Percentiles rank a stretch among this genome's conserved stretches.
phyloP scores from a whole-genome alignment of 2,797 vertebrate species.

The Hipposideros larvatus region DNA sequence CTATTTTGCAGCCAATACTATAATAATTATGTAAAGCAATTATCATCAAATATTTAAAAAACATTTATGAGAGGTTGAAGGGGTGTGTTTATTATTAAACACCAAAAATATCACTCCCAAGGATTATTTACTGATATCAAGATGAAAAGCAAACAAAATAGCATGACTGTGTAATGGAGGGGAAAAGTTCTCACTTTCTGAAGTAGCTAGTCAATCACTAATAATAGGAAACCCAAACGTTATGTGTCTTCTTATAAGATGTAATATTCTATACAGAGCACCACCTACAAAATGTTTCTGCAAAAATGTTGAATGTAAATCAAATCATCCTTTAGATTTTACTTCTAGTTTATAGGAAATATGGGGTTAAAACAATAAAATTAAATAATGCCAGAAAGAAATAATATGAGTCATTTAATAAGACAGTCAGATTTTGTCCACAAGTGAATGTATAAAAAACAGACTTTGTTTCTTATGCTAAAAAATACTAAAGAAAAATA shows the following conservation, averaged over 20 bases:
- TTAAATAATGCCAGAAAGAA: not conserved
- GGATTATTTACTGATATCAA: not conserved
- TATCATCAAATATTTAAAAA: not conserved
- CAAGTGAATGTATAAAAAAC: not conserved
- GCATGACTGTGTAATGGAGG: not conserved
- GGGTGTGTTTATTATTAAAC: not conserved
- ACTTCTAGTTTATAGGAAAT: not conserved
- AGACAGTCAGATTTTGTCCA: not conserved
- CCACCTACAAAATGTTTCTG: not conserved
- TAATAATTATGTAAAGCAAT: not conserved
- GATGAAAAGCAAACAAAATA: not conserved
- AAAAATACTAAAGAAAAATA: not conserved
- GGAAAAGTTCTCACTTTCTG: not conserved
- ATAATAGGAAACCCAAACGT: not conserved
- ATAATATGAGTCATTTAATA: not conserved
- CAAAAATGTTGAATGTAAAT: not conserved
- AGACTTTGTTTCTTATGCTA: not conserved
- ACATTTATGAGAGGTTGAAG: not conserved
- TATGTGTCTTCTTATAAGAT: not conserved
- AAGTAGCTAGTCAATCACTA: not conserved
- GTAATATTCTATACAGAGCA: not conserved
- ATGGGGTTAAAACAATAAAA: not conserved
- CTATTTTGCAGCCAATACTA: not conserved
- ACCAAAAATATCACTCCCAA: not conserved
- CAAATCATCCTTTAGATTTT: not conserved